These are phyloP conservation scores for Epinotia brunnichana DNA, from an alignment of 2,888 invertebrate genomes.

Conservation along the genomic window DNA sequence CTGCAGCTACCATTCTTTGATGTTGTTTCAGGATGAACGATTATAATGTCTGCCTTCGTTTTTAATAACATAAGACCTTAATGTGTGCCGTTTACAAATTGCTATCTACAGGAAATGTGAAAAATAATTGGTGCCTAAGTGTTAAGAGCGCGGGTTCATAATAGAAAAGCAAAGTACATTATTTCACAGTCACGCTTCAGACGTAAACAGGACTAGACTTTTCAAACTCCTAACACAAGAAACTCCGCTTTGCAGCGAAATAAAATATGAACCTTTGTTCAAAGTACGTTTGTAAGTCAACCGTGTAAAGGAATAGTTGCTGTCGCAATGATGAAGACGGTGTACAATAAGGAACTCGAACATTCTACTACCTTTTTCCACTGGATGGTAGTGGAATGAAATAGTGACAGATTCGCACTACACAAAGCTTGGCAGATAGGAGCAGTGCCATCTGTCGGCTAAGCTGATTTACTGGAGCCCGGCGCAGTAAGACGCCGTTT, in stretches of 20 bases:
- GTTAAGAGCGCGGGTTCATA: background rate
- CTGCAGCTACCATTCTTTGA: too few relatives aligned
- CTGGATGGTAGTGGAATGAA: constrained; percentile 44
- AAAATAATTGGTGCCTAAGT: background rate
- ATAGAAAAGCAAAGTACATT: background rate
- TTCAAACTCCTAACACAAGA: constrained; percentile 1
- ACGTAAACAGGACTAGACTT: constrained; percentile 4
- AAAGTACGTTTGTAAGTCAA: constrained; percentile 46
- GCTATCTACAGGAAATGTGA: background rate
- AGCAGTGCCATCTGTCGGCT: constrained; percentile 69
- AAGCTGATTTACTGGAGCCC: constrained; percentile 79
- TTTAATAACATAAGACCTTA: background rate
- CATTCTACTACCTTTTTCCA: constrained; percentile 26
- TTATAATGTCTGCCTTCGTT: too few relatives aligned
- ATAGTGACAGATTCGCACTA: constrained; percentile 66
- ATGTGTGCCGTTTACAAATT: background rate
- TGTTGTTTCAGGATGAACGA: too few relatives aligned
- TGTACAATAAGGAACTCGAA: background rate
- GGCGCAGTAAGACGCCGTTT: constrained; percentile 57
- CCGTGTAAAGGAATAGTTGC: constrained; percentile 47
- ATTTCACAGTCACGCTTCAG: background rate
- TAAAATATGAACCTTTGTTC: constrained; percentile 46
- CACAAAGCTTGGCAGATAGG: constrained; percentile 68
- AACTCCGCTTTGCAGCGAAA: constrained; percentile 26
- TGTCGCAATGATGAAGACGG: background rate